Evolutionary conservation across 2,888 invertebrate genomes (phyloP).

Genomic region (Tinea trinotella): DNA sequence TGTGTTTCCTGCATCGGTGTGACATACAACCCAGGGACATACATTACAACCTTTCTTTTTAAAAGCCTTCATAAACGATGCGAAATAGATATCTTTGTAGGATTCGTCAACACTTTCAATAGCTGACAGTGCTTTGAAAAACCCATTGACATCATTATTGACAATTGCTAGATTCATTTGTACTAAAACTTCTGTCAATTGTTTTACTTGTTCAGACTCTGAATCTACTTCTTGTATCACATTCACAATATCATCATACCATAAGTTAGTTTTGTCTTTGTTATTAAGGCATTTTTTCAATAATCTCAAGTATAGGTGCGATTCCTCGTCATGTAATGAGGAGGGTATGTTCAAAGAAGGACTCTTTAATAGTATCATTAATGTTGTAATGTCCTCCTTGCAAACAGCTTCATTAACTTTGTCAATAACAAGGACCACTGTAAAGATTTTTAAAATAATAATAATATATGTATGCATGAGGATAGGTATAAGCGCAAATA

Average conservation of each 20-base stretch:
- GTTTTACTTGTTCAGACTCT: conserved; percentile 64
- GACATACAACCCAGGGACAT: conserved; percentile 66
- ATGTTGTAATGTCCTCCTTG: conserved; percentile 58
- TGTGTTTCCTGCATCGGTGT: conserved; percentile 62
- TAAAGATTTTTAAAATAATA: conserved; percentile 26
- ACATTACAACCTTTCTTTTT: conserved; percentile 56
- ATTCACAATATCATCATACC: conserved; percentile 72
- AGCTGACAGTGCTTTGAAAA: conserved; percentile 46
- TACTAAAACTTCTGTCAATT: conserved; percentile 53
- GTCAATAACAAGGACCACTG: conserved; percentile 71
- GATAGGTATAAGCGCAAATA: too few species aligned
- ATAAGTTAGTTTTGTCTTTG: conserved; percentile 71
- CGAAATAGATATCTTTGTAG: conserved; percentile 60
- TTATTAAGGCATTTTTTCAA: conserved; percentile 61
- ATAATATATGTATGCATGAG: neutral
- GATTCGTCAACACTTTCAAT: conserved; percentile 40
- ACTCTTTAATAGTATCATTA: conserved; percentile 62
- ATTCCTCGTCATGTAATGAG: conserved; percentile 58
- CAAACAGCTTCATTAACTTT: conserved; percentile 74
- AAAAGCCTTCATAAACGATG: conserved; percentile 55
- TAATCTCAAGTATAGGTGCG: conserved; percentile 64
- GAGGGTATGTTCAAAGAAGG: conserved; percentile 54
- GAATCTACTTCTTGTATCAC: conserved; percentile 56
- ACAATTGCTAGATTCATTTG: conserved; percentile 55
- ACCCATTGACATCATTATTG: conserved; percentile 50